Percentiles rank a stretch among this genome's conserved stretches.
These are phyloP conservation scores for Diarsia brunnea DNA, from an alignment of 2,888 invertebrate species.

Conservation along the genomic window DNA sequence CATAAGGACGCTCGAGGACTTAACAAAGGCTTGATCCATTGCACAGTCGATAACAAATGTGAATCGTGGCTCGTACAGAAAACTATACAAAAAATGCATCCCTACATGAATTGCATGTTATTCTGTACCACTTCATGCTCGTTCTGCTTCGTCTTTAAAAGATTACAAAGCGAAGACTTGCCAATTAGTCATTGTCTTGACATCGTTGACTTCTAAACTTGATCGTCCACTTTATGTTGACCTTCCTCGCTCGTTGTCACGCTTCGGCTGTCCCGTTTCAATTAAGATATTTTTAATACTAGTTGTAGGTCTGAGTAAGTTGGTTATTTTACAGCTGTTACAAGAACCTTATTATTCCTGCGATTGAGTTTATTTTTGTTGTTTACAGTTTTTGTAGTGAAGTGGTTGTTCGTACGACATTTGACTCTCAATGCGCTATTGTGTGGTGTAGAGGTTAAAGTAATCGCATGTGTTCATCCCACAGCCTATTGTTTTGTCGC, in stretches of 20 bases:
- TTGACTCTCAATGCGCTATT: constrained; percentile 74
- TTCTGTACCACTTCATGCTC: constrained; percentile 51
- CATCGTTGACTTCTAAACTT: constrained; percentile 70
- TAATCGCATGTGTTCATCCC: constrained; percentile 76
- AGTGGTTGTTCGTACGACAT: constrained; percentile 58
- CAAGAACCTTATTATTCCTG: constrained; percentile 65
- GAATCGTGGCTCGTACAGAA: constrained; percentile 27
- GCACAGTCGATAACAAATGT: constrained; percentile 13
- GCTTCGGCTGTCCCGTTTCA: constrained; percentile 60
- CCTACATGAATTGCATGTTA: constrained; percentile 59
- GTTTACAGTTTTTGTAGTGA: constrained; percentile 60
- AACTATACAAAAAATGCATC: constrained; percentile 28
- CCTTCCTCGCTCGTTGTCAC: constrained; percentile 67
- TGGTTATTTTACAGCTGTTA: constrained; percentile 61
- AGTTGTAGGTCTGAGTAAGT: constrained; percentile 58
- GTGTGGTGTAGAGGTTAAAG: constrained; percentile 71
- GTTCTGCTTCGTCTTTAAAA: constrained; percentile 63
- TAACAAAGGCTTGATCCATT: constrained; percentile 29
- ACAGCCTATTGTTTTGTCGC: constrained; percentile 81
- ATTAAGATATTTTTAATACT: constrained; percentile 67
- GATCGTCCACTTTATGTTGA: constrained; percentile 69
- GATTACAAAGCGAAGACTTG: constrained; percentile 67
- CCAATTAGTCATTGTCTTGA: constrained; percentile 76
- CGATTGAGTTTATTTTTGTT: constrained; percentile 67
- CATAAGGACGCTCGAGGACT: too few relatives aligned